Evolutionary conservation across 2,888 invertebrate species (phyloP), one percentile per base, ranked within the genome.

Genomic region (Malthinus flaveolus): DNA sequence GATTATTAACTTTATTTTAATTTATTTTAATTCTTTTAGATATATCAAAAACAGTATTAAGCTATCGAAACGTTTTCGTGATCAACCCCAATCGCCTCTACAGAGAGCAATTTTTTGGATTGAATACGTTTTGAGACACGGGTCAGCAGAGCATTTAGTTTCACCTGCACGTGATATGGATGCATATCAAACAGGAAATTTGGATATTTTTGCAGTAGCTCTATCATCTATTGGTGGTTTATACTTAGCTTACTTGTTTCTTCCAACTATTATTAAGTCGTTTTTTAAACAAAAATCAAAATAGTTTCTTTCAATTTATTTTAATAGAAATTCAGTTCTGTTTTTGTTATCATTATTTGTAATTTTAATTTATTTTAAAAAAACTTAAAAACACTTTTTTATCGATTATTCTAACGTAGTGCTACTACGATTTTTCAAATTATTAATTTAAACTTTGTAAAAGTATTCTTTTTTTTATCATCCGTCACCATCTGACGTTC

Each of bases 61-160:
- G 3, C 23, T 68, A 15, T 67, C 70, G 1, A 49, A 44, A 49
- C 53, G 50, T 34, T 66, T 59, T 44, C 55, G 56, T n/a, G 71
- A 71, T 58, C 63, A 63, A 49, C 65, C 65, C 6, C 56, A 63
- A 10, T 56, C 65, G 3, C 62, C 71, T 1, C 32, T 68, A 9
- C 56, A 63, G 12, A 48, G 57, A 42, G 67, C 63, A 7, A 51
- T 67, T 3, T 67, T 61, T 56, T 68, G 68, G 67, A 51, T 65
- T 11, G 67, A 68, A 47, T 66, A 67, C 13, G 50, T 61, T 5
- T 15, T 65, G n/a, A 61, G 67, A 34, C 57, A 68, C 35, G 57
- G 53, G 49, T 61, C 56, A 35, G 60, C 59, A 3, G 51, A 62
- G 42, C 61, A 65, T 42, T 61, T 68, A 15, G 45, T 56, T 10